phyloP scores from a whole-genome alignment of 1,140 invertebrate genomes.

The Caerostris darwini region DNA sequence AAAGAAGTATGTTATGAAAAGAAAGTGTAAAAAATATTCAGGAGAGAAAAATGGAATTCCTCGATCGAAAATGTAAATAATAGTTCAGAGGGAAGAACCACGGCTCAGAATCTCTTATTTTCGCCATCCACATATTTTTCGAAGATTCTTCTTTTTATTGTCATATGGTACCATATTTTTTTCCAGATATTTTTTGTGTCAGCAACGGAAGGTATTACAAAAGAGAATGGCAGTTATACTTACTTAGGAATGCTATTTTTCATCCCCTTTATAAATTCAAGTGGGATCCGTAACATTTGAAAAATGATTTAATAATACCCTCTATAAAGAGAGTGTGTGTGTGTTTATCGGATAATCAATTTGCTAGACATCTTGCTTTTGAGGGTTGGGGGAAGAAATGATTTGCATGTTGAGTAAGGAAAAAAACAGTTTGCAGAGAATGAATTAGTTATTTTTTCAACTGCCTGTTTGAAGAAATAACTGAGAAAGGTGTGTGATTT shows the following conservation, averaged over 20 bases:
- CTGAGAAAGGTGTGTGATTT: too few species aligned
- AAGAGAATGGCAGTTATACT: background rate
- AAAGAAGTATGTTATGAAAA: background rate
- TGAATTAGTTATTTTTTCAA: too few species aligned
- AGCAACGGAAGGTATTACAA: background rate
- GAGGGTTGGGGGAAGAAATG: too few species aligned
- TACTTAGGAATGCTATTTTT: background rate
- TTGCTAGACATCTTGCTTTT: too few species aligned
- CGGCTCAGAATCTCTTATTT: background rate
- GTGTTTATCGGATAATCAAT: too few species aligned
- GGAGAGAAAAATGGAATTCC: background rate
- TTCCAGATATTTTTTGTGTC: background rate
- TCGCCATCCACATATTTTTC: background rate
- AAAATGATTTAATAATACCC: too few species aligned
- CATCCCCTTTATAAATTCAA: background rate
- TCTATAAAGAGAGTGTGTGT: too few species aligned
- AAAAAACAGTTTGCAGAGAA: too few species aligned
- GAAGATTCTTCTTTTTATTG: background rate
- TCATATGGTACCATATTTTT: background rate
- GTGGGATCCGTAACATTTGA: too few species aligned
- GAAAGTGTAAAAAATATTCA: background rate
- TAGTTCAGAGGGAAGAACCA: background rate
- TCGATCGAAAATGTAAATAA: slow-evolving; percentile 4
- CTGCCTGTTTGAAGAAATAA: too few species aligned
- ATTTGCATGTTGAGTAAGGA: too few species aligned